Base-by-base conservation (phyloP, 2,797 vertebrate species). In the Geotrypetes seraphini region DNA sequence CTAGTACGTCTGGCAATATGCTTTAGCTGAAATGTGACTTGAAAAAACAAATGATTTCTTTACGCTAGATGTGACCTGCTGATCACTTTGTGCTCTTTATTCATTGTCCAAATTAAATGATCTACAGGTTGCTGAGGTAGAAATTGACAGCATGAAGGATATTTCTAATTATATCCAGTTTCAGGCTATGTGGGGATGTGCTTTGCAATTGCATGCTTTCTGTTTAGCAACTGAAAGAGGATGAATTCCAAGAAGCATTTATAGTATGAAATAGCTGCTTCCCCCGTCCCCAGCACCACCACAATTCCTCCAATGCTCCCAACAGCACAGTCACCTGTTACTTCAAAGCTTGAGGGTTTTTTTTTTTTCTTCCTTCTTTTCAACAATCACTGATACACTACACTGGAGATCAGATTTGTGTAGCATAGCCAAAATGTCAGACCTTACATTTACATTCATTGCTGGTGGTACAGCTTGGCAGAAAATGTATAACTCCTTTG, bases 21-120 rank as follows among this genome's bases (percentile, higher is more conserved):
- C 41, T 49, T 28, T 36, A 60, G 50, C 39, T 41, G 31, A 48
- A 27, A 26, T 6, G 27, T 21, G 39, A 33, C 39, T 5, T 22
- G 16, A 36, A 22, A 39, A 45, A 22, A 13, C 37, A 36, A 41
- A 43, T 22, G 25, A 7, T 8, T 11, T 10, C 5, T 42, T 25
- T 25, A 12, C 36, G 37, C 16, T 1, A 4, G 22, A 39, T 12
- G 0, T 28, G 37, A 61, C 19, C 33, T 31, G 20, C 31, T 19
- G 30, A 10, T 23, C 33, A 18, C 28, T 44, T 47, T 16, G 10
- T 11, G 32, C n/a, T 36, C 31, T 31, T n/a, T 36, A 24, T 41
- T 16, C 7, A 28, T 35, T 37, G 31, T 23, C 45, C 37, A 26
- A 18, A 11, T 27, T n/a, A 14, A 25, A 6, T 0, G 10, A 19